phyloP scores from a whole-genome alignment of 2,113 vertebrate genomes.

The Neopipo cinnamomea region DNA sequence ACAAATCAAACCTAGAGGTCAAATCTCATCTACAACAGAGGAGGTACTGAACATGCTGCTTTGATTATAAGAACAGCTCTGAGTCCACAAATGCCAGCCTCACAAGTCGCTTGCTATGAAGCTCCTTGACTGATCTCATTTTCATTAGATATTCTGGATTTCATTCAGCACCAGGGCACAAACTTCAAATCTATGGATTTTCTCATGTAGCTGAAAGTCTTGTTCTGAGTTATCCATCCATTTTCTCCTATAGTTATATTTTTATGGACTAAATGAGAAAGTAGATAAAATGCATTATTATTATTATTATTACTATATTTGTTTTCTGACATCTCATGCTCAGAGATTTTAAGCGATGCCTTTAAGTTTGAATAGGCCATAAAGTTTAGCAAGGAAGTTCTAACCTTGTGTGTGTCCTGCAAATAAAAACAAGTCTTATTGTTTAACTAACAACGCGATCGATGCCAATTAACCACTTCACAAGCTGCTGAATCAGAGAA shows the following conservation, averaged over 20 bases:
- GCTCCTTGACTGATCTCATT: neutral
- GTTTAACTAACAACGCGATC: neutral
- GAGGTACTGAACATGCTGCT: neutral
- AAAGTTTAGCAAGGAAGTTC: neutral
- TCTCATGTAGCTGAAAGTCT: neutral
- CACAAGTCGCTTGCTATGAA: neutral
- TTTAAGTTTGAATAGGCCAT: neutral
- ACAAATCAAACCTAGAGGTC: neutral
- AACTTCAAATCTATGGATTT: neutral
- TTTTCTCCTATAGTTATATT: neutral
- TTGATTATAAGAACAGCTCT: neutral
- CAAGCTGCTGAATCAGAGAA: neutral
- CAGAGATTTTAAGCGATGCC: neutral
- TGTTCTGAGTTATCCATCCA: neutral
- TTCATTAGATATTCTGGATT: neutral
- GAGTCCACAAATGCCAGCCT: neutral
- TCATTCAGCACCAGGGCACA: neutral
- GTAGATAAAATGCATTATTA: neutral
- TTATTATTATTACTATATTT: neutral
- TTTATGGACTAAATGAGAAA: neutral
- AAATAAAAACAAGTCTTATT: neutral
- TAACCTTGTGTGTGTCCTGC: slow-evolving; percentile 2
- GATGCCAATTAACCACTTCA: neutral
- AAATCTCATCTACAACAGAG: neutral
- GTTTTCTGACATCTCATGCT: neutral